Evolutionary conservation across 2,888 invertebrate species (phyloP), one percentile per base, ranked within the genome.

Genomic region (Callinectes sapidus): DNA sequence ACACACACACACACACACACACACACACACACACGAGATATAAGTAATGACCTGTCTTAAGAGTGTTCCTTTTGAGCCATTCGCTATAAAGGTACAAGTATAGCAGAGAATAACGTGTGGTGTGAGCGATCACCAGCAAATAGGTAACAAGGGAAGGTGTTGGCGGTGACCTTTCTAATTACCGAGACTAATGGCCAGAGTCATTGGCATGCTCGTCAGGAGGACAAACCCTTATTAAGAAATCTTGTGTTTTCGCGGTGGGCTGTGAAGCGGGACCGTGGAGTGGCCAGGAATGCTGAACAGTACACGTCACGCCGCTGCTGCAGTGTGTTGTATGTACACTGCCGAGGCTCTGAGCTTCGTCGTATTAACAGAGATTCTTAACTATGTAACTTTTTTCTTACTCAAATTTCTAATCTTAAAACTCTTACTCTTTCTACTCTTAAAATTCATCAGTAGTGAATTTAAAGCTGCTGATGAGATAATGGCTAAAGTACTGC

Each of bases 181-280:
- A 81, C 90, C 85, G 28, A 23, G 90, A 90, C 77, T 90, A 90
- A 86, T 86, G 90, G 66, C 18, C 14, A 1, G 61, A 85, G 86
- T 91, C 86, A 91, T 91, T 91, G 86, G 55, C 39, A 91, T 85
- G 90, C 90, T 61, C 61, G 90, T 87, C 90, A 86, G 90, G 90
- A 66, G 86, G 39, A 32, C 86, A 66, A n/a, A 14, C 42, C 89
- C 89, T 89, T 89, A 89, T 77, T 89, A 77, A 77, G 89, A 28
- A 42, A 89, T 89, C 48, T 77, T 77, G 89, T 77, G 16, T 35
- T 89, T 89, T 66, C 42, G 42, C 28, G 71, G 61, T 66, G 66
- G 55, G 89, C 42, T 89, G 66, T 66, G 66, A 16, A 54, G 39
- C 39, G 66, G 61, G 66, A 39, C 13, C 39, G 61, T 18, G 39